Base-by-base conservation (phyloP, 1,140 invertebrate genomes). In the Heterodera schachtii region DNA sequence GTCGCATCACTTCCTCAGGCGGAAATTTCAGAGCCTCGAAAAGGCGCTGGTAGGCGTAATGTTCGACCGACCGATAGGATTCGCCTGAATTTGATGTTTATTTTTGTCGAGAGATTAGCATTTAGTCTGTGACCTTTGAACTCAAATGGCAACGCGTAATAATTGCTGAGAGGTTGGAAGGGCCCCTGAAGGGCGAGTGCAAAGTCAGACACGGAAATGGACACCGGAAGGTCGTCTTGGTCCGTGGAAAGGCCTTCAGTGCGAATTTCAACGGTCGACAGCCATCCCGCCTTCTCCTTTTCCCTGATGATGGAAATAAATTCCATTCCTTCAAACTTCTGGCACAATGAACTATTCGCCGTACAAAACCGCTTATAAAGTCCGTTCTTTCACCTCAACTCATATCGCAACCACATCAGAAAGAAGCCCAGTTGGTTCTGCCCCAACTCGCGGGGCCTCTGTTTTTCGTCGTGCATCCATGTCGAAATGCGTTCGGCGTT, bases 11-110 rank as follows among this genome's bases (percentile, higher is more conserved):
- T 19, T 82, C 80, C 44, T 76, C 79, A 41, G 89, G 84, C 47
- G 87, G 86, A 9, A 89, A 77, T 78, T 86, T 85, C 31, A 89
- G 74, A 4, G 88, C 79, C n/a, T 88, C 85, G 52, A 89, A 89
- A 13, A 89, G 82, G 13, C 89, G 81, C 78, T 89, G 88, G 79
- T 89, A 89, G 13, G 87, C 88, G 70, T 89, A 89, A 73, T 89
- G 88, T 67, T 89, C 88, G 0, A 89, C 88, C 11, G 89, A 90
- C 43, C 88, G 83, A 78, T 86, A 84, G 3, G 41, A 46, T 49
- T 78, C 73, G 19, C 41, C 49, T 21, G 8, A 57, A 66, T 64
- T 76, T 64, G 19, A 57, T 44, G 43, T 82, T 31, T 31, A 31
- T 31, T 31, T 31, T 31, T 31, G 31, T 31, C 31, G 31, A 31